phyloP scores from a whole-genome alignment of 2,797 vertebrate species.

The Margarornis squamiger region DNA sequence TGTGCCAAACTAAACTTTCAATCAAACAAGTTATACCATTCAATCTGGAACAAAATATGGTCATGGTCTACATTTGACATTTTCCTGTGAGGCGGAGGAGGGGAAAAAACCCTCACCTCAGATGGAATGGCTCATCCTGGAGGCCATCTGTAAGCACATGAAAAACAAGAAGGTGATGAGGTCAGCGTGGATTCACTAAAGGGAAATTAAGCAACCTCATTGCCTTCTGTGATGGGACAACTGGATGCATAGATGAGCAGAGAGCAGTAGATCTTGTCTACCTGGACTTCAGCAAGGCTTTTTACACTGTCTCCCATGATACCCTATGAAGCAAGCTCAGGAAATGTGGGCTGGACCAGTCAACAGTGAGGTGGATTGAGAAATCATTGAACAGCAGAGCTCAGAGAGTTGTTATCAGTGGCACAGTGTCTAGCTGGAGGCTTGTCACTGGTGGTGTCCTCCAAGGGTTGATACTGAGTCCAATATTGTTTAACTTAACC shows the following conservation, averaged over 20 bases:
- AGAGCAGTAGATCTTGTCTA: not conserved
- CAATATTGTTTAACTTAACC: not conserved
- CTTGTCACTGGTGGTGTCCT: not conserved
- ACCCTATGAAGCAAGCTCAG: not conserved
- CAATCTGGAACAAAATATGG: not conserved
- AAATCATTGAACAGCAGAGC: not conserved
- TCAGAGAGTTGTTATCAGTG: not conserved
- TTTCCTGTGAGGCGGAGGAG: not conserved
- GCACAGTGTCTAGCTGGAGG: not conserved
- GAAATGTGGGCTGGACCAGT: not conserved
- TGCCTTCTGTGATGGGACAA: not conserved
- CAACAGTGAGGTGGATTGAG: not conserved
- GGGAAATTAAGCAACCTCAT: not conserved
- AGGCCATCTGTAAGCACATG: not conserved
- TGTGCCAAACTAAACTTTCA: not conserved
- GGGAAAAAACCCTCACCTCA: not conserved
- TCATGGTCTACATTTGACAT: not conserved
- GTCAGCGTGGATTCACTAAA: not conserved
- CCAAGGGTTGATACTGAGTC: not conserved
- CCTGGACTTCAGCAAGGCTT: not conserved
- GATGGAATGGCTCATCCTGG: not conserved
- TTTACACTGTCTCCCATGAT: not conserved
- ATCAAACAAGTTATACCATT: not conserved
- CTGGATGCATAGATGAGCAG: not conserved
- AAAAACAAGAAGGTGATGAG: not conserved